phyloP scores from a whole-genome alignment of 2,888 invertebrate genomes.

The Dinocampus coccinellae region DNA sequence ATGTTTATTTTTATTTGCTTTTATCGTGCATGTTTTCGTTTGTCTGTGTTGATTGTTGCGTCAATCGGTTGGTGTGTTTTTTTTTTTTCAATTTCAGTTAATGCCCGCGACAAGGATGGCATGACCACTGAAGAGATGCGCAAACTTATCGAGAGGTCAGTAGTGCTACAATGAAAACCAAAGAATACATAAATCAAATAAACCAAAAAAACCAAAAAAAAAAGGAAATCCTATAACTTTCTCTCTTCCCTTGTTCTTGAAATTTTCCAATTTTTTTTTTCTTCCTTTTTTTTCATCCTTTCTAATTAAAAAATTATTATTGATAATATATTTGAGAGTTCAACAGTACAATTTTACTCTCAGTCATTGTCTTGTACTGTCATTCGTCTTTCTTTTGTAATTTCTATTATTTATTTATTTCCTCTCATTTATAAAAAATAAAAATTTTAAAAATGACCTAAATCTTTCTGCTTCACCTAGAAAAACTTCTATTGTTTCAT shows the following conservation, averaged over 20 bases:
- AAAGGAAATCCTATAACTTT: too few species aligned
- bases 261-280: background rate
- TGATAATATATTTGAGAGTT: slow-evolving; percentile 6
- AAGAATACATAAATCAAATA: slow-evolving; percentile 11
- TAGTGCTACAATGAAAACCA: slow-evolving; percentile 61
- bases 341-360: background rate
- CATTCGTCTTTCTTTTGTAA: background rate
- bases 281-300: background rate
- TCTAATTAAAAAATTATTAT: background rate
- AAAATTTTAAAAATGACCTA: slow-evolving; percentile 21
- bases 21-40: slow-evolving; percentile 41
- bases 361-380: too few species aligned
- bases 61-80: slow-evolving; percentile 72
- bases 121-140: slow-evolving; percentile 96
- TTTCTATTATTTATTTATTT: background rate
- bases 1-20: background rate
- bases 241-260: slow-evolving; percentile 1
- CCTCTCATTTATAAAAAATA: background rate
- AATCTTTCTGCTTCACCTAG: slow-evolving; percentile 42
- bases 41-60: slow-evolving; percentile 71
- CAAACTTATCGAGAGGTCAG: slow-evolving; percentile 97
- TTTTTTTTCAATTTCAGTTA: slow-evolving; percentile 74
- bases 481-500: slow-evolving; percentile 62
- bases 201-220: background rate
- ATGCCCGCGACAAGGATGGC: slow-evolving; percentile 87